Base-by-base conservation (phyloP, 2,113 vertebrate genomes). In the Eleginops maclovinus region DNA sequence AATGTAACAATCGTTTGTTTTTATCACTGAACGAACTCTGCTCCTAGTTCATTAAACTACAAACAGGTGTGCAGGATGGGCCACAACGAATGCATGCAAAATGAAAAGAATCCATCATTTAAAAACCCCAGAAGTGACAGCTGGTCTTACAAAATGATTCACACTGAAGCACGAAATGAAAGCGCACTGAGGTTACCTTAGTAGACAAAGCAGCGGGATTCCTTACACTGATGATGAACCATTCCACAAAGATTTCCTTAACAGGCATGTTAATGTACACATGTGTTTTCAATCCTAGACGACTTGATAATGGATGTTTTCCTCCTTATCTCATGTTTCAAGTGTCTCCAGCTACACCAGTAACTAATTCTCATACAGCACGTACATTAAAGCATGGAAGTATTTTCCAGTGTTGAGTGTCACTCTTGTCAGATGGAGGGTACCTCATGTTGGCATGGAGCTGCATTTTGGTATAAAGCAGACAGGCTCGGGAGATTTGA, bases 401-500 rank as follows among this genome's bases (percentile, higher is more conserved):
- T 61, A 53, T 72, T 86, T 83, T 64, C 28, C 40, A 81, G 66
- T 77, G 77, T 47, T 69, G 72, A n/a, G 84, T 84, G 82, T 91
- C 80, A 68, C 56, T 77, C 62, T 50, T 79, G 65, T 86, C 85
- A 83, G 77, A 54, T 73, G 50, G 26, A 76, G 22, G 85, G 83
- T 69, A 71, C 77, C 75, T 62, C 19, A 15, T 59, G 49, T 60
- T 88, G 84, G 87, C 77, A 77, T 49, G 17, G 51, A 76, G 17
- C 60, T 79, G 73, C 50, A n/a, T 26, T 87, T 88, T 87, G 72
- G 88, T 90, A 80, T 84, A 49, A 83, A 77, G 75, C 36, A 62
- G 74, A 51, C 65, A 69, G 16, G 62, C 66, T 79, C 46, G 71
- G 61, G 65, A 60, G 79, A 65, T 77, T 64, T 69, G n/a, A 85